A percentile compares a stretch with the other conserved stretches of the same genome.
Evolutionary conservation across 2,113 vertebrate species (phyloP).

Genomic region (Pyxicephalus adspersus): DNA sequence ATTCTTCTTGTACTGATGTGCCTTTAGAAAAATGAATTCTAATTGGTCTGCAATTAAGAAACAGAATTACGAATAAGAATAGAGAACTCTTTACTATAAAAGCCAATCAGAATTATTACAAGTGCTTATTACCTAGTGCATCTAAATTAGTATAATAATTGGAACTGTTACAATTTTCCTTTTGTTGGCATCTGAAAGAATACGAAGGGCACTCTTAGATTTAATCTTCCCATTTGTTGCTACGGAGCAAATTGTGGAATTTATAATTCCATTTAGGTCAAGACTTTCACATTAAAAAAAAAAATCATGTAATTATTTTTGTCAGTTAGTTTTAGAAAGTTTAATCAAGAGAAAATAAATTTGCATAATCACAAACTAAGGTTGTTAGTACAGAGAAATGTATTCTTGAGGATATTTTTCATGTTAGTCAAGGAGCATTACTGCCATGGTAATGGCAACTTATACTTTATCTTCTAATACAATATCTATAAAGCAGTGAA

Average conservation of each 20-base stretch:
- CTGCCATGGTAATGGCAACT: neutral
- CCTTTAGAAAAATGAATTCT: too few species aligned
- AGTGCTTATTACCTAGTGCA: neutral
- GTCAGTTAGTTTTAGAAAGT: constrained; percentile 22
- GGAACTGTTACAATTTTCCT: neutral
- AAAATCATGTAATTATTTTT: constrained; percentile 32
- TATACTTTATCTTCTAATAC: too few species aligned
- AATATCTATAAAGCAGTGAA: too few species aligned
- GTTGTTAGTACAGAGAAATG: constrained; percentile 1
- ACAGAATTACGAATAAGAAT: too few species aligned
- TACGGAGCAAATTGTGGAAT: constrained; percentile 24
- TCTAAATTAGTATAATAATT: neutral
- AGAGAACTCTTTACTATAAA: too few species aligned
- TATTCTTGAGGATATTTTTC: constrained; percentile 20
- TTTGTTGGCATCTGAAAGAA: neutral
- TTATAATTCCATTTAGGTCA: constrained; percentile 33
- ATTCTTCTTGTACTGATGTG: too few species aligned
- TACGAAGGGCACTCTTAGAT: neutral
- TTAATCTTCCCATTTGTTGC: constrained; percentile 44
- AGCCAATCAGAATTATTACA: too few species aligned
- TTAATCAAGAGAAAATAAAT: constrained; percentile 32
- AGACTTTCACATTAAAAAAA: constrained; percentile 32
- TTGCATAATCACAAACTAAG: constrained; percentile 38
- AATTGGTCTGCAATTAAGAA: too few species aligned
- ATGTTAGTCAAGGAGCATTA: neutral